Evolutionary conservation across 2,797 vertebrate genomes (phyloP), one percentile per base, ranked within the genome.

Genomic region (Alfaro cultratus): DNA sequence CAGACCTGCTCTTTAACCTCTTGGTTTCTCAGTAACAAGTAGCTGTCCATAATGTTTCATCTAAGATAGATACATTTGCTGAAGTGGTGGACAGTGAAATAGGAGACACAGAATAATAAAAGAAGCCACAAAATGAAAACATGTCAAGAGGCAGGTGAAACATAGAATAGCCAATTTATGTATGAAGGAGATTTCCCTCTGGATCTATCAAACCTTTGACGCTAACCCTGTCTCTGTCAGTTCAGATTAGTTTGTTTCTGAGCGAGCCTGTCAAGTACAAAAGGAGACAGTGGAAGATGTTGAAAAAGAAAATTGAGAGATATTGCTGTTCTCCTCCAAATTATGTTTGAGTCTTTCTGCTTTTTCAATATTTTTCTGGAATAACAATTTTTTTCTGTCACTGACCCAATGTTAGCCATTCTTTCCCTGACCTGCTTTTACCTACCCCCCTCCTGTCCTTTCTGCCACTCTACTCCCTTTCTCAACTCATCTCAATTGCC

Each of bases 31-130:
- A 74, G 75, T 21, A 23, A 39, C 74, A 26, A 47, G 77, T 72
- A 49, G 18, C 71, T 83, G 76, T 86, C 46, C 74, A 57, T 77
- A 53, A 68, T 31, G 78, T 77, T 89, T 80, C 79, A 74, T 85
- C 81, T 77, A 36, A 78, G 75, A 80, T 78, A 78, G 82, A 88
- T 74, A 57, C 67, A 73, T 91, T 93, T 75, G 87, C 87, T 87
- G 79, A 85, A 46, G 81, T 36, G 29, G 91, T 93, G 94, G 92
- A 92, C 84, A 83, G 75, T 85, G 91, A 91, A 89, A 86, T 71
- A 76, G 90, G 89, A 91, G 87, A 86, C 86, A 91, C 87, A 83
- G 89, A 91, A 71, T 91, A 87, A 94, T 92, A 82, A 94, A 91
- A 91, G 76, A 88, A 81, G 89, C 91, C 88, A 89, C 90, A 88